Conservation (phyloP, 2,113 vertebrate species). For the Vicugna pacos region DNA sequence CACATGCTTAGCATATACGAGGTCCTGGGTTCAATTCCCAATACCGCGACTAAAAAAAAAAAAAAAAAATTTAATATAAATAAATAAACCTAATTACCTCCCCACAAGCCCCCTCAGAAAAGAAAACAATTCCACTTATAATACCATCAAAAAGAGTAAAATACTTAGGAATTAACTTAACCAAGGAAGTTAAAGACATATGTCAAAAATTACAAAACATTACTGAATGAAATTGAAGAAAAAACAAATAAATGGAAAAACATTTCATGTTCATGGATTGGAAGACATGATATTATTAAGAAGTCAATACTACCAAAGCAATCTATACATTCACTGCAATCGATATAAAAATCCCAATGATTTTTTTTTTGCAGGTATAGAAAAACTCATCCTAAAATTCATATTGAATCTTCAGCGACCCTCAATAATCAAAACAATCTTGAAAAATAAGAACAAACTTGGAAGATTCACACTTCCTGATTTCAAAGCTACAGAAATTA, state of each 20-base stretch:
- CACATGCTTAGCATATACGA: too few species aligned
- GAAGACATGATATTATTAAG: background rate
- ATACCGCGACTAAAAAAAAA: background rate
- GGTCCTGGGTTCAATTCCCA: too few species aligned
- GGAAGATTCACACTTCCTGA: background rate
- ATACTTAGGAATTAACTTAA: conserved; percentile 35
- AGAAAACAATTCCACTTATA: background rate
- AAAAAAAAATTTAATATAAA: too few species aligned
- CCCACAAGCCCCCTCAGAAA: too few species aligned
- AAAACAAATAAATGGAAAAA: background rate
- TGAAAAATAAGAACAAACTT: conserved; percentile 27
- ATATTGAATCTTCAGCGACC: background rate
- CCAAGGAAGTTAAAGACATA: background rate
- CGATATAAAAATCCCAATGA: background rate
- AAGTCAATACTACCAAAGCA: background rate
- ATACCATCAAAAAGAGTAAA: conserved; percentile 19
- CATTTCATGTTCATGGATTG: background rate
- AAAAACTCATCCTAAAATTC: conserved; percentile 1
- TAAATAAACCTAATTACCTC: too few species aligned
- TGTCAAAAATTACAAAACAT: background rate
- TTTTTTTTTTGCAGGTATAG: background rate
- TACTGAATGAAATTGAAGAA: background rate
- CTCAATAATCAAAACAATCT: background rate
- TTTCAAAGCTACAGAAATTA: conserved; percentile 15
- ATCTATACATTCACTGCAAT: background rate